A percentile compares a stretch with the other conserved stretches of the same genome.
Evolutionary conservation across 2,797 vertebrate species (phyloP).

Genomic region (Rhabdophis nuchalis): DNA sequence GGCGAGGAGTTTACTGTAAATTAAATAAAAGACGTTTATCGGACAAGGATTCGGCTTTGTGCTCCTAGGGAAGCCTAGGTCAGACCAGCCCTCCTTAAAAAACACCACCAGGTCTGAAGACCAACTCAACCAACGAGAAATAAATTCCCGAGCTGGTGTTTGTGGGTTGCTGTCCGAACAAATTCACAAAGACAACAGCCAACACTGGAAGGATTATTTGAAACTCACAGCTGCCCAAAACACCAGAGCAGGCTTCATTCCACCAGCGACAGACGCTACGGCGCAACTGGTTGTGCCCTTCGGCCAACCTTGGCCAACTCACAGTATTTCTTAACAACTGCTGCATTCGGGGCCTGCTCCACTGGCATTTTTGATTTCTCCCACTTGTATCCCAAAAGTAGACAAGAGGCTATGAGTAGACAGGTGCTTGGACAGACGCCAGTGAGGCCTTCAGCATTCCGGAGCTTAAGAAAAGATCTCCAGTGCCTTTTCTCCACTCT

Average conservation of each 20-base stretch:
- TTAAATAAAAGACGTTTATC: too few species aligned
- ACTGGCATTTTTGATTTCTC: background rate
- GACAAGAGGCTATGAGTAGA: background rate
- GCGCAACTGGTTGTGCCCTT: slow-evolving; percentile 12
- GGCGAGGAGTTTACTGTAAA: too few species aligned
- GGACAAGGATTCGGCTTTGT: too few species aligned
- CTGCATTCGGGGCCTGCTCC: background rate
- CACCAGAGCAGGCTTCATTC: background rate
- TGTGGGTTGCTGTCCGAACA: background rate
- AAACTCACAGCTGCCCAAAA: background rate
- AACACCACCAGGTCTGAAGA: slow-evolving; percentile 35
- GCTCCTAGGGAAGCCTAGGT: too few species aligned
- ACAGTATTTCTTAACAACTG: slow-evolving; percentile 13
- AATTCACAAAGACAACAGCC: background rate
- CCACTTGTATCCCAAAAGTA: background rate
- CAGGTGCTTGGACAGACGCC: background rate
- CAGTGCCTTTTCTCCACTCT: background rate
- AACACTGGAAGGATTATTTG: background rate
- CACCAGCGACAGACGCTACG: background rate
- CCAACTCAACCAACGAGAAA: background rate
- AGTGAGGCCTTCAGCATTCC: background rate
- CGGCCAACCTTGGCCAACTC: background rate
- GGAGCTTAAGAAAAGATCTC: background rate
- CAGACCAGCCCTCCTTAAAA: slow-evolving; percentile 15
- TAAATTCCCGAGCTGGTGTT: slow-evolving; percentile 38